Evolutionary conservation across 1,140 invertebrate species (phyloP), one percentile per base, ranked within the genome.

Genomic region (Drosophila truncata): DNA sequence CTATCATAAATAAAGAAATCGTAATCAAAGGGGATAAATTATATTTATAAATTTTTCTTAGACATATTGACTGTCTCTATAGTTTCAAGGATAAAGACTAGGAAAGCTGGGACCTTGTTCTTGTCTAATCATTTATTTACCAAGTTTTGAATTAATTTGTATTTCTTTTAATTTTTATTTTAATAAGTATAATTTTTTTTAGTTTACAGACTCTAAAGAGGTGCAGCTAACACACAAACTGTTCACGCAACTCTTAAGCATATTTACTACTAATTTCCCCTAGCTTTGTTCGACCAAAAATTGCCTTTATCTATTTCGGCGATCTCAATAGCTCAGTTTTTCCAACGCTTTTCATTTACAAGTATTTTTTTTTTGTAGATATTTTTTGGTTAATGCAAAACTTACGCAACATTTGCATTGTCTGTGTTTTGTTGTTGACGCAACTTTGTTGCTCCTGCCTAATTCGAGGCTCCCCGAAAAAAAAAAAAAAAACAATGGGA

Each of bases 391-490:
- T 52, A 31, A 54, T 54, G 52, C 52, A 37, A 57, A 72, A 18
- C 54, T 73, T 73, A 73, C 70, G 70, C 70, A 73, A 73, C 69
- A 72, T 73, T 60, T 73, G 57, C 55, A 73, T 73, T 74, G 71
- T 74, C 58, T 42, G 33, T 37, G 20, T 41, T 57, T 50, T 46
- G 20, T 44, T 18, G 65, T 70, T 70, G 70, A 73, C 66, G 70
- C 70, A 73, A 73, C 70, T 41, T 72, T 73, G 70, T 73, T 73
- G 70, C 70, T 58, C 63, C 67, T 72, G 35, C 70, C 70, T 73
- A 73, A 73, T 72, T 73, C 42, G 29, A 58, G 35, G 46, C 42
- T 37, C 52, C 41, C 71, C 58, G 31, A 54, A 62, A 67, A 66
- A 27, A 42, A 50, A 35, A 46, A 54, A 66, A 47, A 57, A 57